Base-by-base conservation (phyloP, 2,113 vertebrate genomes). In the Catharus bicknelli region DNA sequence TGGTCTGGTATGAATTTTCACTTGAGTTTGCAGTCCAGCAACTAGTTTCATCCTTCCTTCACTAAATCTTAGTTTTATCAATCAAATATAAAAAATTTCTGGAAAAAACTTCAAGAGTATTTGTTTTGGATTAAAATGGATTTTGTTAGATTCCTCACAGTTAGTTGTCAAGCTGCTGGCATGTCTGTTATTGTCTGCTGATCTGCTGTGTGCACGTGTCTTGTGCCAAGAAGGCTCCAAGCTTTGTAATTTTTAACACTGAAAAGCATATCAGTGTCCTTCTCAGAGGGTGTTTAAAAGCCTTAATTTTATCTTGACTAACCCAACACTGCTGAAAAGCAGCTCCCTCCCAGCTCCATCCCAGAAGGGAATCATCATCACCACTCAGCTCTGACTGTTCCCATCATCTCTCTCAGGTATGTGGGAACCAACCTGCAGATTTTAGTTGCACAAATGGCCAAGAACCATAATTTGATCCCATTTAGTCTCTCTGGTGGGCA, bases 11-110 rank as follows among this genome's bases (percentile, higher is more conserved):
- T n/a, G 54, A 94, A 74, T 67, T 83, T 89, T 91, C 72, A 90
- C 83, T 62, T 90, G 43, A 89, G 82, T 94, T 55, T 90, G 62
- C 15, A 45, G 50, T 80, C 91, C 68, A 94, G 83, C 77, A 90
- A 53, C 26, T 66, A 25, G 11, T 38, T 81, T 90, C 61, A 55
- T 72, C 53, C 27, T 68, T 50, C 32, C 32, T 74, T 78, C 29
- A 40, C 58, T 74, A 90, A 82, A 94, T 32, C 54, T 68, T 72
- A 68, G 47, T 34, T 93, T 91, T 87, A 86, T 61, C 58, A 93
- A 81, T 63, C 23, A 78, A 87, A 95, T 13, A 30, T 53, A 88
- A 59, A 76, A 38, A 74, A 17, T 4, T 20, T 25, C 3, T 9
- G 1, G 5, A n/a, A 76, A 61, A 50, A 43, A 17, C 51, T 43